phyloP scores from a whole-genome alignment of 2,113 vertebrate genomes.

The Gadus macrocephalus region DNA sequence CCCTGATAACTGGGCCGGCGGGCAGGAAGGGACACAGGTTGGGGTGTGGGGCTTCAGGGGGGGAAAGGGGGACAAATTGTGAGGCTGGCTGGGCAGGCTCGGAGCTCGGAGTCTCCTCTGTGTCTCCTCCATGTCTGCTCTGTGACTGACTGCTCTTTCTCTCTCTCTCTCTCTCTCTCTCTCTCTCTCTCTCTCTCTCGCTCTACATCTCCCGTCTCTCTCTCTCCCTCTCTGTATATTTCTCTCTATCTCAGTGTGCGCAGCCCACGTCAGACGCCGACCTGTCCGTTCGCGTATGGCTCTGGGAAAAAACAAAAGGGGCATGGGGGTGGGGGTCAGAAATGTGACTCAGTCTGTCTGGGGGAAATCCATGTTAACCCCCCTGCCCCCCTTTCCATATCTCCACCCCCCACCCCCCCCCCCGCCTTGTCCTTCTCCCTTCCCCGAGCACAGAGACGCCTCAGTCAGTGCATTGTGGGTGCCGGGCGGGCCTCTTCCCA shows the following conservation, averaged over 20 bases:
- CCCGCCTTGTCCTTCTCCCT: slow-evolving; percentile 36
- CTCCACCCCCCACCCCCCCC: slow-evolving; percentile 24
- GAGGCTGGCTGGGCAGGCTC: too few relatives aligned
- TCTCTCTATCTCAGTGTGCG: background rate
- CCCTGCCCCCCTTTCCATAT: slow-evolving; percentile 27
- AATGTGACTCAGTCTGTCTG: slow-evolving; percentile 71
- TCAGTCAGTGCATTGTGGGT: slow-evolving; percentile 80
- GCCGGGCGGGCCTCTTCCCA: slow-evolving; percentile 86
- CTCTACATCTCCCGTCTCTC: slow-evolving; percentile 4
- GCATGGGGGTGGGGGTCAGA: slow-evolving; percentile 40
- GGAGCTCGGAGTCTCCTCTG: too few relatives aligned
- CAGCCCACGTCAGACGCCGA: slow-evolving; percentile 32
- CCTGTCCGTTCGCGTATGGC: slow-evolving; percentile 69
- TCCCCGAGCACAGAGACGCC: slow-evolving; percentile 64
- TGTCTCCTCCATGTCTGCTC: too few relatives aligned
- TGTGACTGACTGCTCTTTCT: background rate
- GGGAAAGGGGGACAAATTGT: too few relatives aligned
- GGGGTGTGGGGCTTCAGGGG: too few relatives aligned
- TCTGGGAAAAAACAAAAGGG: slow-evolving; percentile 62
- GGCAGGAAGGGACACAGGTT: background rate
- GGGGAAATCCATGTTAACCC: slow-evolving; percentile 60
- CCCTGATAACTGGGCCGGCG: slow-evolving; percentile 55
- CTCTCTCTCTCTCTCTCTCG: slow-evolving; percentile 1
- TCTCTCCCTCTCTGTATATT: slow-evolving; percentile 23
- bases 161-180: slow-evolving; percentile 1